phyloP scores from a whole-genome alignment of 2,888 invertebrate genomes.

The Anodontia alba region DNA sequence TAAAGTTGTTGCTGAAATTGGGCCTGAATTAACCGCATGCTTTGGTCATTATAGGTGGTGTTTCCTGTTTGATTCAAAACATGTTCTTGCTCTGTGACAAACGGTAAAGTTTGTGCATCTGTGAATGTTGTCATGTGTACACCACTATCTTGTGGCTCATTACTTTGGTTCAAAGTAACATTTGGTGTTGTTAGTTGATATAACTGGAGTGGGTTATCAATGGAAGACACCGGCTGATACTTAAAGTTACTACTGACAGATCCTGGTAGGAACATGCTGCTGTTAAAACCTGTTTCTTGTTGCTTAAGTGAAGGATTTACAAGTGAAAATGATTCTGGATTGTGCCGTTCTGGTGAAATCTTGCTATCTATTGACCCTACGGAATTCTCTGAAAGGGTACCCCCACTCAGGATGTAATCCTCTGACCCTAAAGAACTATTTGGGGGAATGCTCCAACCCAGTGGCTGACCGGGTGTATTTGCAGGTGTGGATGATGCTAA shows the following conservation, averaged over 20 bases:
- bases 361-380: neutral
- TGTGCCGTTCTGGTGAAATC: neutral
- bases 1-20: neutral
- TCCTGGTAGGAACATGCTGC: neutral
- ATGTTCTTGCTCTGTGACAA: neutral
- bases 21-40: neutral
- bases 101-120: neutral
- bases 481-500: neutral
- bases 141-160: too few species aligned
- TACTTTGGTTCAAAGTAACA: too few species aligned
- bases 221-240: neutral
- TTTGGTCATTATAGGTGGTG: neutral
- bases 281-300: neutral
- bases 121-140: neutral
- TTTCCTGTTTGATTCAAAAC: neutral
- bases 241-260: neutral
- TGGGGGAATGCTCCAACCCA: neutral
- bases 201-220: neutral
- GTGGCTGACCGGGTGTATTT: neutral
- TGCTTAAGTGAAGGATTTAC: neutral
- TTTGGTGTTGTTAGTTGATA: neutral
- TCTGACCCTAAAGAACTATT: neutral
- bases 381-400: neutral
- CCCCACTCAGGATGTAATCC: neutral
- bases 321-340: neutral